Base-by-base conservation (phyloP, 1,140 invertebrate genomes). In the Babylonia areolata region DNA sequence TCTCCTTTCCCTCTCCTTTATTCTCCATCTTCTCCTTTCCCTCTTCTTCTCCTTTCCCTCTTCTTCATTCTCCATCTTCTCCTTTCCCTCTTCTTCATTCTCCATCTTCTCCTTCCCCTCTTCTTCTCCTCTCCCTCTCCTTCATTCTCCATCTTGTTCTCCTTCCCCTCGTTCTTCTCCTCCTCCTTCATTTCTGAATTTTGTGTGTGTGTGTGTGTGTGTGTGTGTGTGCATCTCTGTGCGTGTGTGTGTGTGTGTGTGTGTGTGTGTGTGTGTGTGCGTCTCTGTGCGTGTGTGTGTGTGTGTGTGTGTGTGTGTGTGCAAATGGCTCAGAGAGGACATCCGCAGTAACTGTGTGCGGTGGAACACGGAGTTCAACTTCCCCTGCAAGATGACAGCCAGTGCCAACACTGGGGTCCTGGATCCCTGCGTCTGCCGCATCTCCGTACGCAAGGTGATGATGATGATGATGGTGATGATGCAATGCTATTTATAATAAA, bases 301-400 rank as follows among this genome's bases (percentile, higher is more conserved):
- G 15, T 69, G 6, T 80, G 0, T 28, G 11, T n/a, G 5, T 31
- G 15, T 69, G 15, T 69, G 15, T 6, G 15, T 69, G 15, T 69
- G 15, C 28, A 5, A 23, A 5, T 69, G 2, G 17, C 23, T 69
- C 95, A 99, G 98, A 92, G 97, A 98, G 94, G 98, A 99, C 95
- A 98, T 99, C 64, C 95, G 96, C 86, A 97, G 99, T 92, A 98
- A 99, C 95, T 96, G 96, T 89, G 98, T 99, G 71, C 96, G 96
- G 93, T 99, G 98, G 98, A 90, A 97, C 92, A 96, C 96, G 20
- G 96, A 96, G 89, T 99, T 99, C 94, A 96, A 96, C 90, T 99
- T 99, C 95, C 96, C 97, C 82, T 99, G 98, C 95, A 99, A 99
- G 95, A 99, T 99, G 97, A 97, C 97, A 93, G 98, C 98, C 75